Percentiles rank a stretch among this genome's conserved stretches.
Conservation (phyloP, 2,797 vertebrate species). For the Microctenopoma steveboyesi region DNA sequence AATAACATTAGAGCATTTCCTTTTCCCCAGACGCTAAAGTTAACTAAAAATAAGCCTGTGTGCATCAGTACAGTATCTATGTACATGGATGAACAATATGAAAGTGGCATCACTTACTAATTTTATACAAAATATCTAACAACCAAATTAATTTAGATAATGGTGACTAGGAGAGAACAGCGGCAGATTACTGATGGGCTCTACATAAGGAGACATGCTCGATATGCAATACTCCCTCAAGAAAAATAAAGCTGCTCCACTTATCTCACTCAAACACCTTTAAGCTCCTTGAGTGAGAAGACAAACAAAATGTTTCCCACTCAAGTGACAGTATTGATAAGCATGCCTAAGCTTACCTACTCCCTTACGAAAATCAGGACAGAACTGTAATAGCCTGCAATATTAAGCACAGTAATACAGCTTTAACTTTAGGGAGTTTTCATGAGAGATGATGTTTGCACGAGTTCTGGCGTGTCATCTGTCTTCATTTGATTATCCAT, state of each 20-base stretch:
- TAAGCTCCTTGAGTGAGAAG: slow-evolving; percentile 55
- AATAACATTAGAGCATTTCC: slow-evolving; percentile 2
- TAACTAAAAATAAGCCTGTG: neutral
- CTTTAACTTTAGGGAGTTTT: slow-evolving; percentile 46
- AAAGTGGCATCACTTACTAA: slow-evolving; percentile 44
- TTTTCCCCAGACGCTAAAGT: slow-evolving; percentile 1
- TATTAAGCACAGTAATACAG: slow-evolving; percentile 35
- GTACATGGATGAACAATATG: slow-evolving; percentile 2
- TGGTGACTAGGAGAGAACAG: slow-evolving; percentile 21
- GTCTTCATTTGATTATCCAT: slow-evolving; percentile 72
- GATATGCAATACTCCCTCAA: slow-evolving; percentile 35
- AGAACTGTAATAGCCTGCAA: slow-evolving; percentile 32
- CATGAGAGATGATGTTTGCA: slow-evolving; percentile 27
- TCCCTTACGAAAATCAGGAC: slow-evolving; percentile 40
- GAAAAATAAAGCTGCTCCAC: slow-evolving; percentile 50
- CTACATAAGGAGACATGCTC: slow-evolving; percentile 37
- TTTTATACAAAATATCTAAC: slow-evolving; percentile 41
- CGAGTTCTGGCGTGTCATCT: slow-evolving; percentile 47
- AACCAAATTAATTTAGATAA: slow-evolving; percentile 59
- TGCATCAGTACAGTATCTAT: slow-evolving; percentile 5
- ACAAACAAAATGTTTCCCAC: slow-evolving; percentile 60
- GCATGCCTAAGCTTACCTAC: slow-evolving; percentile 45
- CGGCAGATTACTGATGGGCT: slow-evolving; percentile 51
- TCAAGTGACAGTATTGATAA: slow-evolving; percentile 60
- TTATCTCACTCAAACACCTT: slow-evolving; percentile 76